Percentiles rank a stretch among this genome's conserved stretches.
These are phyloP conservation scores for Rhinopomastus cyanomelas DNA, from an alignment of 2,113 vertebrate species.

Conservation along the genomic window DNA sequence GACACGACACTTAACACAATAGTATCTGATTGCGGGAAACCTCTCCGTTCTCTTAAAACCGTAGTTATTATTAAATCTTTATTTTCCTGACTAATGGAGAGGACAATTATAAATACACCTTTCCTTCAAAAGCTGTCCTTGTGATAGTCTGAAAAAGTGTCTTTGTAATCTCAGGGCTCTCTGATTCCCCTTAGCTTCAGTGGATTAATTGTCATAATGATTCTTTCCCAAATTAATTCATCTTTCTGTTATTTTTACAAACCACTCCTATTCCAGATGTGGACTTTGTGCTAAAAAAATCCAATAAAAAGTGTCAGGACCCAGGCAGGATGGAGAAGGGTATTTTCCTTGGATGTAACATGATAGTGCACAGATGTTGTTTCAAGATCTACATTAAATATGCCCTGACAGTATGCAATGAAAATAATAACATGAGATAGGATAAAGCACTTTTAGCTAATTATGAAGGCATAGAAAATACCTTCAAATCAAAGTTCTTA, in stretches of 20 bases:
- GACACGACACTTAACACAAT: background rate
- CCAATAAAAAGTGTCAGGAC: background rate
- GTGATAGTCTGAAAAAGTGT: background rate
- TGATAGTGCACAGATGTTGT: rapidly evolving
- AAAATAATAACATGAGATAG: background rate
- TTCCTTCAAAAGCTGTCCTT: background rate
- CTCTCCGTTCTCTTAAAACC: background rate
- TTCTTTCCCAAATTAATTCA: background rate
- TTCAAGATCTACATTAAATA: background rate
- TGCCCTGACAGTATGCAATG: background rate
- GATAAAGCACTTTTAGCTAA: background rate
- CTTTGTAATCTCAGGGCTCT: background rate
- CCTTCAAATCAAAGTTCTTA: background rate
- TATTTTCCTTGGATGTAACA: background rate
- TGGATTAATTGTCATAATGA: background rate
- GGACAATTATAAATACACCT: background rate
- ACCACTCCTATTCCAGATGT: background rate
- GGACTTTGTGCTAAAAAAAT: background rate
- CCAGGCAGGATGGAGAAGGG: background rate
- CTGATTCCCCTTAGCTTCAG: background rate
- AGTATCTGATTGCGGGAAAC: background rate
- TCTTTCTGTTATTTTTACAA: background rate
- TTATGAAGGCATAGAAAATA: background rate
- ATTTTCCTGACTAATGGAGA: background rate
- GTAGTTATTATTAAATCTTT: background rate